Conservation (phyloP, 2,888 invertebrate genomes). For the Euzetes globulus region DNA sequence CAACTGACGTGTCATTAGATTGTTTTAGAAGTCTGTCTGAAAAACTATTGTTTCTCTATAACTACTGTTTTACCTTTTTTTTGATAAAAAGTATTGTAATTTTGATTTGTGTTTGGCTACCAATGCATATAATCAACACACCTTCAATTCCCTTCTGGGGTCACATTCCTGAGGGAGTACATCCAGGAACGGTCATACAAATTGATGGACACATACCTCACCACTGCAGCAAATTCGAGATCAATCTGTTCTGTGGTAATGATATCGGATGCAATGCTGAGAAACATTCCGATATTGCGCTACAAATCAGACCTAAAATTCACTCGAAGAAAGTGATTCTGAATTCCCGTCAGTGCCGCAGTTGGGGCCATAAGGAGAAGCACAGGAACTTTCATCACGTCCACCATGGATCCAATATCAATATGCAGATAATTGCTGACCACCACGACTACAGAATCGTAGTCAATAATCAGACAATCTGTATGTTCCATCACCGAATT, state of each 20-base stretch:
- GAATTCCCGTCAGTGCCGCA: neutral
- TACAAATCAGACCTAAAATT: neutral
- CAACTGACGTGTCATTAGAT: too few species aligned
- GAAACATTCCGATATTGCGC: constrained; percentile 21
- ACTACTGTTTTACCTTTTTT: too few species aligned
- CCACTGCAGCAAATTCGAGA: constrained; percentile 7
- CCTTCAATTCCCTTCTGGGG: neutral
- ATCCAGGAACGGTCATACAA: neutral
- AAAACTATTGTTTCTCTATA: too few species aligned
- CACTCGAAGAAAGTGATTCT: neutral
- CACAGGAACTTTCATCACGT: neutral
- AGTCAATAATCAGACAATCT: neutral
- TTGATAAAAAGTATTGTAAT: too few species aligned
- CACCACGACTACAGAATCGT: constrained; percentile 3
- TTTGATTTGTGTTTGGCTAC: neutral
- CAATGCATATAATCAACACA: neutral
- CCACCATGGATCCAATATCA: neutral
- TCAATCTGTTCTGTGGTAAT: neutral
- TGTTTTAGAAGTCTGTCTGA: too few species aligned
- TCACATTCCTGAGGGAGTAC: constrained; percentile 14
- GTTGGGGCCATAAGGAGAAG: constrained; percentile 21
- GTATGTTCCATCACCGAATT: neutral
- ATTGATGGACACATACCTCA: constrained; percentile 23
- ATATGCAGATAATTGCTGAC: constrained; percentile 1
- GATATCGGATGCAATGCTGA: neutral